These are phyloP conservation scores for Cydia splendana DNA, from an alignment of 1,140 invertebrate species.

Conservation along the genomic window DNA sequence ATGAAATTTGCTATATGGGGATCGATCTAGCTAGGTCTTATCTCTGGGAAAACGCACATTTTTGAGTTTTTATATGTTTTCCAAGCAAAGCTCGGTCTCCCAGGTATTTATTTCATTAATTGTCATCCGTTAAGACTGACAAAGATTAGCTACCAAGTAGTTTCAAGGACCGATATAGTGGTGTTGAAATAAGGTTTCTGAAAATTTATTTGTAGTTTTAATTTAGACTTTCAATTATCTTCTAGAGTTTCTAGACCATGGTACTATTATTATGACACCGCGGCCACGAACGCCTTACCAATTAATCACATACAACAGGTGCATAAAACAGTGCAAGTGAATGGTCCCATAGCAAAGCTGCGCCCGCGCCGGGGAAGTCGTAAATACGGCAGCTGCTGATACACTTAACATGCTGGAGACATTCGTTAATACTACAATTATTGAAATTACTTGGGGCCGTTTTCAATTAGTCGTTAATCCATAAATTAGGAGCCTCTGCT, in stretches of 20 bases:
- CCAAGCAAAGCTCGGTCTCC: too few relatives aligned
- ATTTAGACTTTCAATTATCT: background rate
- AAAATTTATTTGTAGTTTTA: background rate
- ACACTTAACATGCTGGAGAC: constrained; percentile 47
- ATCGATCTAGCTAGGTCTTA: too few relatives aligned
- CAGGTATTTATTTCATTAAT: too few relatives aligned
- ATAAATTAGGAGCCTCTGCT: constrained; percentile 9
- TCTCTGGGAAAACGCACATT: too few relatives aligned
- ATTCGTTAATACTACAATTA: constrained; percentile 49
- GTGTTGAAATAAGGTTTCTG: background rate
- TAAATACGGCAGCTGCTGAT: constrained; percentile 70
- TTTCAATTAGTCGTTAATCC: constrained; percentile 25
- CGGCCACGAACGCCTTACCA: constrained; percentile 47
- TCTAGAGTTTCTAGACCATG: constrained; percentile 9
- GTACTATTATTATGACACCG: constrained; percentile 57
- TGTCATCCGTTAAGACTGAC: too few relatives aligned
- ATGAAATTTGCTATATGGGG: too few relatives aligned
- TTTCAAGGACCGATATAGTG: too few relatives aligned
- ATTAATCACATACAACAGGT: constrained; percentile 73
- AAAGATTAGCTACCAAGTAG: too few relatives aligned
- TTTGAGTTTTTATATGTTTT: too few relatives aligned
- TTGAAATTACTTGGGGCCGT: constrained; percentile 39
- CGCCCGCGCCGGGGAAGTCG: constrained; percentile 59
- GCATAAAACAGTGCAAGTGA: constrained; percentile 46
- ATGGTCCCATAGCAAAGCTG: constrained; percentile 55